Evolutionary conservation across 2,888 invertebrate species (phyloP), one percentile per base, ranked within the genome.

Genomic region (Aporophyla nigra): DNA sequence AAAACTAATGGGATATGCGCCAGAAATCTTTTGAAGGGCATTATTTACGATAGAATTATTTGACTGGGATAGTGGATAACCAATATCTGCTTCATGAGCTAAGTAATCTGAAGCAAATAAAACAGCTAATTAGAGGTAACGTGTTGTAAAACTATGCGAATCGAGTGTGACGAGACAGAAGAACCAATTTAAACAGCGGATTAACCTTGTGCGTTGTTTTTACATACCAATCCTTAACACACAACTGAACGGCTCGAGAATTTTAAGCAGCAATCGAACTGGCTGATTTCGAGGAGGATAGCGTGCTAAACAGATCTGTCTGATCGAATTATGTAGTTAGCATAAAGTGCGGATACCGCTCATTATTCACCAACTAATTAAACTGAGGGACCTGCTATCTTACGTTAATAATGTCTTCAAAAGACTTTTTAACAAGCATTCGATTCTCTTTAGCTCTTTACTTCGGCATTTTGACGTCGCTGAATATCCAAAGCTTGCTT

Each of bases 141-240:
- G 61, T 69, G 74, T 71, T 65, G 40, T 65, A 69, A 67, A 82
- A 77, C 53, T 53, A 71, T 56, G 59, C 66, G 33, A 61, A 72
- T 71, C 67, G 59, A 68, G 75, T 67, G 58, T 70, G 59, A 59
- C 63, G 72, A 84, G 74, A 73, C 82, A 40, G 68, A 67, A 76
- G 65, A 74, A 72, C 67, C 71, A 85, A 76, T 74, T 84, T 69
- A 59, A 78, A 76, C 66, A 63, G 61, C 66, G 71, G 66, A 79
- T 71, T 85, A 85, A 81, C 86, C 87, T 87, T 87, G 86, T 78
- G 67, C 49, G 58, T 63, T 70, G 75, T 74, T 86, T 85, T 78
- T 71, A 80, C 71, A 80, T 74, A 73, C 43, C 76, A 54, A 72
- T 59, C 40, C n/a, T 49, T 40, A 77, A 54, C 63, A 62, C 71